Evolutionary conservation across 2,797 vertebrate genomes (phyloP), one percentile per base, ranked within the genome.

Genomic region (Mus minutoides): DNA sequence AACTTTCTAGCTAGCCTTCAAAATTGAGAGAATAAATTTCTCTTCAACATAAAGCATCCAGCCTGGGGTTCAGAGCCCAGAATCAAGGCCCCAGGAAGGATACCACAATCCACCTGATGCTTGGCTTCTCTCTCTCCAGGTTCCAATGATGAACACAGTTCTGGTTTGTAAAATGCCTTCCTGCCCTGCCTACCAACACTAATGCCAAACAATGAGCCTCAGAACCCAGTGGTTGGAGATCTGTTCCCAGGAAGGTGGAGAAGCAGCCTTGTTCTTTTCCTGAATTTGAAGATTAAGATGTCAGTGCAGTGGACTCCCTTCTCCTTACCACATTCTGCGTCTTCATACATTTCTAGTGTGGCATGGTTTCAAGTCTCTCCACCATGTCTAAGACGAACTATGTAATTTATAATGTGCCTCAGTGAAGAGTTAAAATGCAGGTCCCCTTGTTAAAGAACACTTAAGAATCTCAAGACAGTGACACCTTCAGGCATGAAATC

Each of bases 391-490:
- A 83, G 56, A 77, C 2, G 19, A 31, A 54, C 58, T 73, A 40
- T 2, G 8, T 78, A 46, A 62, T 71, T 56, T 69, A 14, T 60
- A 58, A 34, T 56, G 19, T 10, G 31, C 24, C 69, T 24, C 3
- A 43, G 21, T 22, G 19, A 52, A 62, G 79, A 80, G 75, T 90
- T 60, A 92, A 89, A 84, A 76, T 64, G 17, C 4, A 46, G 12
- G 3, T 40, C 3, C 11, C 22, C 43, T 84, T 77, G 82, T 75
- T 94, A 6, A 93, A 86, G 62, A 82, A 80, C n/a, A 52, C n/a
- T 73, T 31, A 64, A 85, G 71, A 90, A 58, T 88, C 71, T 96
- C 54, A 88, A 90, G 83, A 58, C 49, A 71, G 37, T 37, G 24
- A 34, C 62, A 92, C 16, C 24, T 75, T 58, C 6, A 34, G 54